Evolutionary conservation across 2,797 vertebrate species (phyloP).

Genomic region (Oreortyx pictus): DNA sequence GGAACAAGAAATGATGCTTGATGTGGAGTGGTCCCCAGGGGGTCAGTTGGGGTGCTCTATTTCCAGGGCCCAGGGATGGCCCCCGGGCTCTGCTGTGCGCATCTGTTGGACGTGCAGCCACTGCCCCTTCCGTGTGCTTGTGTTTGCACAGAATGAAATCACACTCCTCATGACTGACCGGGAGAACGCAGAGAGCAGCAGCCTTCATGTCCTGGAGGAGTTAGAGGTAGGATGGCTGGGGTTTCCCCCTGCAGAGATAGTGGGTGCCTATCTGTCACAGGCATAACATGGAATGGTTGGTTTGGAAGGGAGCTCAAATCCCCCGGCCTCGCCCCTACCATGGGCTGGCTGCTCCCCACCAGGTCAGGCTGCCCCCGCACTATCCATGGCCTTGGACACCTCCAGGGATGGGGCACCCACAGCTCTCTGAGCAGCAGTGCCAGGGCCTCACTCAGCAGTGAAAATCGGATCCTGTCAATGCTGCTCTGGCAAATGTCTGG

Average conservation of each 20-base stretch:
- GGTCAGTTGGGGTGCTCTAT: not conserved
- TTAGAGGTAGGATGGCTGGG: constrained; percentile 42
- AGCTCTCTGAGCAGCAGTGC: too few species aligned
- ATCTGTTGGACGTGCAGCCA: not conserved
- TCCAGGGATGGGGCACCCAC: too few species aligned
- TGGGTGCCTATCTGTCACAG: not conserved
- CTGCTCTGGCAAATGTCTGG: not conserved
- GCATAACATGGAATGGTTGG: not conserved
- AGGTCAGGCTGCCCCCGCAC: too few species aligned
- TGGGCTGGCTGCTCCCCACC: too few species aligned
- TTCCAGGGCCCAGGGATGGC: not conserved
- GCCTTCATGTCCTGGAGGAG: not conserved
- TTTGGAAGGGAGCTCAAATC: too few species aligned
- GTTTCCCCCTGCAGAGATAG: not conserved
- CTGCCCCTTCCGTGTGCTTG: accelerated
- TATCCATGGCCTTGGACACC: too few species aligned
- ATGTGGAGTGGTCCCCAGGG: not conserved
- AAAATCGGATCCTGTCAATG: not conserved
- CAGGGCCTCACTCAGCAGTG: too few species aligned
- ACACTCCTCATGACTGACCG: not conserved
- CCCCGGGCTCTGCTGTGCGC: accelerated
- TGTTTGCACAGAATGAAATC: constrained; percentile 66
- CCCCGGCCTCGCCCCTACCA: too few species aligned
- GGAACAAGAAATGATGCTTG: not conserved
- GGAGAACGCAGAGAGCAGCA: not conserved